Evolutionary conservation across 2,797 vertebrate species (phyloP), one percentile per base, ranked within the genome.

Genomic region (Alca torda): DNA sequence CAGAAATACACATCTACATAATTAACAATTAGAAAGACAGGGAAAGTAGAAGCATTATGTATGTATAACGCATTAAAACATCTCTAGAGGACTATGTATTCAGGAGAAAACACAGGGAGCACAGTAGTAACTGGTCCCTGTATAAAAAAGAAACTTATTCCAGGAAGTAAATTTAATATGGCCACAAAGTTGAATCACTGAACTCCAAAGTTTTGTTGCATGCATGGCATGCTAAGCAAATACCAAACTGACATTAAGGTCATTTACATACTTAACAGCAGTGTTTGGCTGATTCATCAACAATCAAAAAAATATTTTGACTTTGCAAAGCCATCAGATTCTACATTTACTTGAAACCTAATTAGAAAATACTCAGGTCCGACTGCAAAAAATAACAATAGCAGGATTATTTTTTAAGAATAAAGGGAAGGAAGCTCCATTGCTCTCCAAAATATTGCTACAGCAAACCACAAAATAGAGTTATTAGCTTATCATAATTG

Each of bases 401-500:
- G 45, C 39, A 59, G 41, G 41, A 95, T 89, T 86, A 72, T 82
- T 73, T 87, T 77, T 96, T 84, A 68, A 73, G 59, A 89, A 90
- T 63, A 95, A 84, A 92, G 48, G 63, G 70, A 94, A 94, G 68
- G 70, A 94, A 94, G 60, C 13, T 85, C 97, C n/a, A 3, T 73
- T 91, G 20, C 48, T 87, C 69, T 97, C 95, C 96, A 96, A 97
- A 97, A 85, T 96, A 95, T 85, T 96, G 95, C 96, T 54, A 75
- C 78, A 97, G 89, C 96, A 98, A 98, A 97, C 89, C 96, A 97
- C 96, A 97, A 97, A 98, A 76, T 91, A 98, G 39, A 90, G 70
- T 98, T 95, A 96, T 87, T 98, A 97, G 86, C 80, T 98, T 98
- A 97, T 96, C 92, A 90, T 97, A 98, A 97, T 60, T 95, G 89